These are phyloP conservation scores for Cliona cf. orientalis DNA, from an alignment of 37 sponge, comb jelly and placozoan genomes.

Conservation along the genomic window DNA sequence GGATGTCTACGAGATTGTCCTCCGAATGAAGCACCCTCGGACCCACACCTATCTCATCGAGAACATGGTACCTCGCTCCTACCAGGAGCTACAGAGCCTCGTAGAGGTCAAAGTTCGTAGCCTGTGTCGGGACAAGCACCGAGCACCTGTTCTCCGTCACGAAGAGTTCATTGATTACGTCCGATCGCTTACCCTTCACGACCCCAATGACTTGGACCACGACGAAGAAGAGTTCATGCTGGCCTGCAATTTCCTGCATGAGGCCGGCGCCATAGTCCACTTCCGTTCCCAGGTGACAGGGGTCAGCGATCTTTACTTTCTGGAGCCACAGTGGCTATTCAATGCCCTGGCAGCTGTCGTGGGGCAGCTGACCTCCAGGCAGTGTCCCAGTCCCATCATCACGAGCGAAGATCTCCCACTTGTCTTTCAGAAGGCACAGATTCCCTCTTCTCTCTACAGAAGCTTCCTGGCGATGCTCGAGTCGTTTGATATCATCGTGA, in stretches of 20 bases:
- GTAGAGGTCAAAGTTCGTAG: constrained; percentile 58
- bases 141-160: constrained; percentile 32
- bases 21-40: constrained; percentile 22
- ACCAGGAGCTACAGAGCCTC: constrained; percentile 67
- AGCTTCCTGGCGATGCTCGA: constrained; percentile 56
- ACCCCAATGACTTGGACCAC: constrained; percentile 41
- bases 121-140: constrained; percentile 21
- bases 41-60: constrained; percentile 18
- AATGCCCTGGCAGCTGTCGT: constrained; percentile 44
- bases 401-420: constrained; percentile 20
- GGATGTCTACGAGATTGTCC: constrained; percentile 35
- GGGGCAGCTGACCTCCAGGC: background rate
- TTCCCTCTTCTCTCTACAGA: constrained; percentile 20
- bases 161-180: constrained; percentile 67
- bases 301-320: constrained; percentile 56
- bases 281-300: constrained; percentile 15
- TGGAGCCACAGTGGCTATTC: constrained; percentile 77
- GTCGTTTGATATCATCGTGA: constrained; percentile 35
- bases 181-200: constrained; percentile 47
- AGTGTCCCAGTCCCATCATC: constrained; percentile 15
- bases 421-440: constrained; percentile 27
- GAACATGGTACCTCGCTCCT: constrained; percentile 59
- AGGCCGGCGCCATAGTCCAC: constrained; percentile 64
- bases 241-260: constrained; percentile 78
- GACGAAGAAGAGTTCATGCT: constrained; percentile 63